A percentile compares a stretch with the other conserved stretches of the same genome.
Evolutionary conservation across 2,113 vertebrate genomes (phyloP).

Genomic region (Gorsachius goisagi): DNA sequence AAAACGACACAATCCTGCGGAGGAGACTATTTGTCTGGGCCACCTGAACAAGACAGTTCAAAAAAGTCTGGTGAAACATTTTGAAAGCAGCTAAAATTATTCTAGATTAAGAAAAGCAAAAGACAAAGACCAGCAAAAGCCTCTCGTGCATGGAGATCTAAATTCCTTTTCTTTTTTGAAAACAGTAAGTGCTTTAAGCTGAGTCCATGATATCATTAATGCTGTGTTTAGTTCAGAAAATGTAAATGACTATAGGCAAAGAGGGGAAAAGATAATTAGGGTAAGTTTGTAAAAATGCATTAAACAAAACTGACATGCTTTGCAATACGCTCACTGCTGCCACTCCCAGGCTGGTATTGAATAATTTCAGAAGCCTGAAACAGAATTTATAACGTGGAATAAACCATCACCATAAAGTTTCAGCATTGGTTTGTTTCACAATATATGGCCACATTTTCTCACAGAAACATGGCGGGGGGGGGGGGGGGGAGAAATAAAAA

Average conservation of each 20-base stretch:
- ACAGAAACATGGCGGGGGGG: not conserved
- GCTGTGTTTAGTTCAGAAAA: not conserved
- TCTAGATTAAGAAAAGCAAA: not conserved
- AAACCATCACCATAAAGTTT: not conserved
- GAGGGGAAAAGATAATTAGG: not conserved
- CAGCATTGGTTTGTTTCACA: not conserved
- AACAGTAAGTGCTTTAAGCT: not conserved
- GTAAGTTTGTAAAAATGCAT: not conserved
- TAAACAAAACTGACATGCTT: not conserved
- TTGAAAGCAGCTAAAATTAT: not conserved
- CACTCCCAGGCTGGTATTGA: constrained; percentile 8
- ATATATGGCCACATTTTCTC: not conserved
- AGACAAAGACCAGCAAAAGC: not conserved
- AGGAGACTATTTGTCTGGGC: constrained; percentile 87
- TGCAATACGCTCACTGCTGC: not conserved
- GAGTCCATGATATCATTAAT: not conserved
- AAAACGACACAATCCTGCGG: constrained; percentile 89
- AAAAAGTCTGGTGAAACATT: not conserved
- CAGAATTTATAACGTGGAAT: not conserved
- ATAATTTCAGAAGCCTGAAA: not conserved
- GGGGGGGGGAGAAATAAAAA: not conserved
- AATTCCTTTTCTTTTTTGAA: not conserved
- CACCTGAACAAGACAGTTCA: constrained; percentile 81
- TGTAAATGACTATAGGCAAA: not conserved
- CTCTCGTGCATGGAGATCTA: rapidly evolving